phyloP scores from a whole-genome alignment of 2,797 vertebrate genomes.

The Aphelocoma californica region DNA sequence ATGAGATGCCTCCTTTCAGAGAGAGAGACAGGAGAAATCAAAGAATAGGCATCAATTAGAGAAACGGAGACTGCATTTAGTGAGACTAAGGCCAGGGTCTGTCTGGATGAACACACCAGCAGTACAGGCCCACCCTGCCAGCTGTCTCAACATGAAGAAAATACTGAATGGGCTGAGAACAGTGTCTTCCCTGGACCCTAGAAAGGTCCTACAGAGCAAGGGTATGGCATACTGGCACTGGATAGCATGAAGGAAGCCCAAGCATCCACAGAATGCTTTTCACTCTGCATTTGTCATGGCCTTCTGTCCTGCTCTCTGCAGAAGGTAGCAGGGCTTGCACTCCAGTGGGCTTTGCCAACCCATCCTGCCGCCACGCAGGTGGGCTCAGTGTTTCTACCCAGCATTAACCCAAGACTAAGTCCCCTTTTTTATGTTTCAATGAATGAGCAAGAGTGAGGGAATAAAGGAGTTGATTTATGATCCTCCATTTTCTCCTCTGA shows the following conservation, averaged over 20 bases:
- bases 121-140: neutral
- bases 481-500: conserved; percentile 16
- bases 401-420: neutral
- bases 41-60: neutral
- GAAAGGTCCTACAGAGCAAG: neutral
- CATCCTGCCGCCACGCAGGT: neutral
- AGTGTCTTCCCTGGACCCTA: neutral
- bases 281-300: neutral
- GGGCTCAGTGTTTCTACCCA: neutral
- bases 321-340: neutral
- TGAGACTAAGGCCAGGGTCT: neutral
- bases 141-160: neutral
- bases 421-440: neutral
- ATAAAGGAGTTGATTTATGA: neutral
- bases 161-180: neutral
- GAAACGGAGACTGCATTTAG: neutral
- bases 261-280: neutral
- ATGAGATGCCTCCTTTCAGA: neutral
- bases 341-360: neutral
- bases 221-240: neutral
- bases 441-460: neutral
- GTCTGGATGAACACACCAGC: neutral
- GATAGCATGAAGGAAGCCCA: neutral
- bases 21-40: neutral
- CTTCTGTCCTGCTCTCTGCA: neutral